Evolutionary conservation across 2,797 vertebrate genomes (phyloP), one percentile per base, ranked within the genome.

Genomic region (Garrulus glandarius): DNA sequence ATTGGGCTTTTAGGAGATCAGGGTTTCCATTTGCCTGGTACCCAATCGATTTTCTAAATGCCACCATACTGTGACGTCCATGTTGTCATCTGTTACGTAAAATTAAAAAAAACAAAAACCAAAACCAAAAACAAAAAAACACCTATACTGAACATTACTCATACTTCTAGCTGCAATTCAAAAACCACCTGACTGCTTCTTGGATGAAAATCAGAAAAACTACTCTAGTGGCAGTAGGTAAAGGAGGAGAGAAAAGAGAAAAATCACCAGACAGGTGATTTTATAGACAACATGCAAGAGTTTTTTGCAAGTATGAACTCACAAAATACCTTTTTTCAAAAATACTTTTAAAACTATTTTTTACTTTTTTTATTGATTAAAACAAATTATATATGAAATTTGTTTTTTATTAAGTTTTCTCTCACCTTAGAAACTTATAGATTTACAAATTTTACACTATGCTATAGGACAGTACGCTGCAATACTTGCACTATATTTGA

Each of bases 161-260:
- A 57, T 41, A 81, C 16, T 60, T 32, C 43, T 43, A 57, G 15
- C 24, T 43, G 29, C 12, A 63, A 29, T 56, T 87, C 3, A 27
- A 56, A 82, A 83, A 63, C 63, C 26, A 14, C 16, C 14, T 81
- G 23, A 23, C 23, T 70, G 2, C 47, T 78, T 71, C 49, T 87
- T 71, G 43, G 44, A 27, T 44, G 23, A 89, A 87, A 91, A 91
- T 84, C 26, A 71, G 39, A 63, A 91, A 71, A 71, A 8, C 49
- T 81, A 13, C 7, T 80, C 30, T 43, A 52, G 23, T 68, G 27
- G 7, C 37, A 67, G 11, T 37, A 56, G 69, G 21, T 49, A 76
- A 80, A 84, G 20, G 47, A 75, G 17, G 22, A 37, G 16, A 59
- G 39, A 43, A 67, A 70, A 68, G 5, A 67, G 5, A 84, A 87